Percentiles rank a stretch among this genome's conserved stretches.
phyloP scores from a whole-genome alignment of 2,888 invertebrate genomes.

The Andrena bucephala region DNA sequence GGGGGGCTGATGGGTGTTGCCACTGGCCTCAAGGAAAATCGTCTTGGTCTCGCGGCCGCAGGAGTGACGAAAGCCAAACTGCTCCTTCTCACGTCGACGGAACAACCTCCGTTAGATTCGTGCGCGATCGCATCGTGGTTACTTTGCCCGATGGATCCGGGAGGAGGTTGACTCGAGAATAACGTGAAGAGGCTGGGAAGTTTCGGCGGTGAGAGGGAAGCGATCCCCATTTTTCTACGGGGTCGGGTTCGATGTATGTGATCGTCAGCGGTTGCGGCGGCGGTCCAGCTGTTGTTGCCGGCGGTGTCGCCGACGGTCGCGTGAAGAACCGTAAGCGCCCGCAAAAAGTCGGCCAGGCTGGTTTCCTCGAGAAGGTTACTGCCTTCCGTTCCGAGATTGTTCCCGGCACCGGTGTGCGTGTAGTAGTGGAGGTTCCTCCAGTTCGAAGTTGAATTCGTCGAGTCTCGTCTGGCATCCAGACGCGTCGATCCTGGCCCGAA shows the following conservation, averaged over 20 bases:
- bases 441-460: slow-evolving; percentile 64
- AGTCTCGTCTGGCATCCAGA: slow-evolving; percentile 24
- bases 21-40: slow-evolving; percentile 82
- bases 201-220: slow-evolving; percentile 85
- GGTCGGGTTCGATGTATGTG: slow-evolving; percentile 68
- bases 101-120: slow-evolving; percentile 24
- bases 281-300: slow-evolving; percentile 28
- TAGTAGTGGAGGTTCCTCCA: slow-evolving; percentile 68
- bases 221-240: slow-evolving; percentile 87
- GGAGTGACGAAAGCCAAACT: slow-evolving; percentile 61
- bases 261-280: background rate
- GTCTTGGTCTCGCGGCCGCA: slow-evolving; percentile 61
- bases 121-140: slow-evolving; percentile 77
- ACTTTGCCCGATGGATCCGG: slow-evolving; percentile 61
- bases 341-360: slow-evolving; percentile 92
- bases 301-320: slow-evolving; percentile 83
- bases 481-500: background rate
- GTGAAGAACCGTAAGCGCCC: slow-evolving; percentile 91
- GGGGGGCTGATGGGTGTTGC: slow-evolving; percentile 72
- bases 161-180: slow-evolving; percentile 81
- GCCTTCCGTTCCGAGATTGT: slow-evolving; percentile 86
- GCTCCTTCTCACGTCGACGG: slow-evolving; percentile 64
- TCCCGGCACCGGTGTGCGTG: slow-evolving; percentile 77
- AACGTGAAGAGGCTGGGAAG: slow-evolving; percentile 85
- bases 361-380: slow-evolving; percentile 92